A percentile compares a stretch with the other conserved stretches of the same genome.
These are phyloP conservation scores for Pomatorhinus ruficollis DNA, from an alignment of 2,113 vertebrate genomes.

Conservation along the genomic window DNA sequence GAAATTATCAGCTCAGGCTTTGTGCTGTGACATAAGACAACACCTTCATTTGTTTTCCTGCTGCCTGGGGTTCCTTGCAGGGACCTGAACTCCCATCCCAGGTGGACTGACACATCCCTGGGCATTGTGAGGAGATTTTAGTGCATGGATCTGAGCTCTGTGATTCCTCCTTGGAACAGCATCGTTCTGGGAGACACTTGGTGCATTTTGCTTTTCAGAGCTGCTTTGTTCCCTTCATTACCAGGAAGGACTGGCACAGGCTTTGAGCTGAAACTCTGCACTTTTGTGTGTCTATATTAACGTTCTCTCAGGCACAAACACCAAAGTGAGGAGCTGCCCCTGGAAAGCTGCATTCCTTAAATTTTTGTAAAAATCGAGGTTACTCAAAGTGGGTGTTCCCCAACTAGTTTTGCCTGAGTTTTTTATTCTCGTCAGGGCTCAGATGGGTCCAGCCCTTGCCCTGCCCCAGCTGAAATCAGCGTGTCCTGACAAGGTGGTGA, in stretches of 20 bases:
- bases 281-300: not conserved
- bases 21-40: not conserved
- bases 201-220: not conserved
- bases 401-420: not conserved
- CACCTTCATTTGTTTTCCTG: not conserved
- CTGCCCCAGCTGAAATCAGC: not conserved
- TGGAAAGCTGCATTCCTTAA: not conserved
- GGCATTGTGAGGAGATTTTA: not conserved
- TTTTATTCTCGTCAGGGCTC: not conserved
- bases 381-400: too few species aligned
- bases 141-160: not conserved
- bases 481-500: not conserved
- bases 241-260: not conserved
- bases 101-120: not conserved
- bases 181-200: rapidly evolving
- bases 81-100: rapidly evolving
- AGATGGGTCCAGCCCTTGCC: not conserved
- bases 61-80: not conserved
- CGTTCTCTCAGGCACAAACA: not conserved
- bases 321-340: not conserved
- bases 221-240: not conserved
- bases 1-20: not conserved
- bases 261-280: not conserved
- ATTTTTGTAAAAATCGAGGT: not conserved
- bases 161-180: not conserved